Percentiles rank a stretch among this genome's conserved stretches.
These are phyloP conservation scores for Heliconius sara DNA, from an alignment of 2,888 invertebrate genomes.

Conservation along the genomic window DNA sequence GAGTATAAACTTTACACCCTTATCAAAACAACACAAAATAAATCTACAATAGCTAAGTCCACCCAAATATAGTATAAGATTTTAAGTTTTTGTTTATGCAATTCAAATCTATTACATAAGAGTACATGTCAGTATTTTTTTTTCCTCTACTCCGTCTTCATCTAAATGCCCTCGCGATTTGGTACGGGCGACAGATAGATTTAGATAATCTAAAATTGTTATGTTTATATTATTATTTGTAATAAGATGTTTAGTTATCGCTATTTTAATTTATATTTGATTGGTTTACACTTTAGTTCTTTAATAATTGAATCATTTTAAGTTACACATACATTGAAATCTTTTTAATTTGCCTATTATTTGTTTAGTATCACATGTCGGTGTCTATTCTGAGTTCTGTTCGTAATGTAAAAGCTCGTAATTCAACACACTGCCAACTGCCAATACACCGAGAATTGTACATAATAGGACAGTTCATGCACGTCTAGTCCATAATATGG, in stretches of 20 bases:
- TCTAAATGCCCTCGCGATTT: too few species aligned
- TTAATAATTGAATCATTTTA: too few species aligned
- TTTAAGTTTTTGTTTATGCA: not conserved
- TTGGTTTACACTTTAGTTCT: too few species aligned
- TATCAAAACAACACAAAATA: not conserved
- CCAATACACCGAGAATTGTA: not conserved
- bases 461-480: slow-evolving; percentile 1
- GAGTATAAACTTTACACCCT: not conserved
- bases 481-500: not conserved
- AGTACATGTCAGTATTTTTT: too few species aligned
- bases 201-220: too few species aligned
- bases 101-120: not conserved
- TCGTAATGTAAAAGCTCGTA: not conserved
- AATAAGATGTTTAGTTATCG: too few species aligned
- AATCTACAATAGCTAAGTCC: not conserved
- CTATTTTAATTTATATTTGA: too few species aligned
- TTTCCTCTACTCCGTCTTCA: too few species aligned
- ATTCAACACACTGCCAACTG: not conserved
- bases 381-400: not conserved
- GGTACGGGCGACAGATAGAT: too few species aligned
- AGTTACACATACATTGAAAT: too few species aligned
- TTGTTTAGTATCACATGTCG: not conserved
- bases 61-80: not conserved
- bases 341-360: too few species aligned
- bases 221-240: too few species aligned